A percentile compares a stretch with the other conserved stretches of the same genome.
These are phyloP conservation scores for Hafferia zeledoni DNA, from an alignment of 2,797 vertebrate genomes.

Conservation along the genomic window DNA sequence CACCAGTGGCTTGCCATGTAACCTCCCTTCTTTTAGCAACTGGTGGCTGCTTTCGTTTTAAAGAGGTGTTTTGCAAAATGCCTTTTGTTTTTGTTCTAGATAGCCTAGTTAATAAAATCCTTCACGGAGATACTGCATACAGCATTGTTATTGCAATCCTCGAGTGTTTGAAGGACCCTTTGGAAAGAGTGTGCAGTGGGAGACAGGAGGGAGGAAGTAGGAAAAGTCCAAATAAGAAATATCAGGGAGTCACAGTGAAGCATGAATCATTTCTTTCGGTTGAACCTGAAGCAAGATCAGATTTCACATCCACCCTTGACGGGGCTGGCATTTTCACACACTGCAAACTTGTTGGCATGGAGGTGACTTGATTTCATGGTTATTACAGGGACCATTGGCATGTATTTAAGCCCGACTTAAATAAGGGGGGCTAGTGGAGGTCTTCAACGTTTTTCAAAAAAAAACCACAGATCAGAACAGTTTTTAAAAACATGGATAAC, in stretches of 20 bases:
- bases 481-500: background rate
- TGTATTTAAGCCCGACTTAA: background rate
- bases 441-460: background rate
- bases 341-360: background rate
- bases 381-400: background rate
- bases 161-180: background rate
- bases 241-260: constrained; percentile 23
- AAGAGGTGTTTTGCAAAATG: background rate
- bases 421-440: background rate
- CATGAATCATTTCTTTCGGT: constrained; percentile 51
- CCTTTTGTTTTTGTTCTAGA: background rate
- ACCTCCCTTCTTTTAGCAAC: background rate
- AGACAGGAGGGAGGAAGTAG: constrained; percentile 48
- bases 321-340: background rate
- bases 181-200: background rate
- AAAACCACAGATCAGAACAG: background rate
- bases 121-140: background rate
- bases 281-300: constrained; percentile 34
- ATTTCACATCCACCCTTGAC: constrained; percentile 37
- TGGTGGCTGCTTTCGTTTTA: background rate
- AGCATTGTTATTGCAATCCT: background rate
- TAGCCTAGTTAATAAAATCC: background rate
- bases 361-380: background rate
- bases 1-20: background rate
- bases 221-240: constrained; percentile 41